Evolutionary conservation across 2,797 vertebrate genomes (phyloP), one percentile per base, ranked within the genome.

Genomic region (Microtus obscurus): DNA sequence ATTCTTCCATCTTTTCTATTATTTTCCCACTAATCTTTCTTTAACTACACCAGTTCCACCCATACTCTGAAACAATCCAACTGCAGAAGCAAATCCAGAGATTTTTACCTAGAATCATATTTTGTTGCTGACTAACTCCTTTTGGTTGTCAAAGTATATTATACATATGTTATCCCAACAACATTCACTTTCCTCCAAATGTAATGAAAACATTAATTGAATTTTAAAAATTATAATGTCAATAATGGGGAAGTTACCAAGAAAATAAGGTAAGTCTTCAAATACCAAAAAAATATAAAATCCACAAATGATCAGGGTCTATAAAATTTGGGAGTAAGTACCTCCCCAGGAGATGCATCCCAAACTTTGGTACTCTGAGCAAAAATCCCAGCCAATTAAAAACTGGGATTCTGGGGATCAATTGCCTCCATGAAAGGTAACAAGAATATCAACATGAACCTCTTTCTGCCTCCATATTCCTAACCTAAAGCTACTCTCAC

Each of bases 151-250:
- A 90, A 95, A 92, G 56, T 89, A 74, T 59, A 74, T 56, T 90
- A 69, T 40, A 69, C 48, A 90, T 43, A 10, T 34, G 53, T 74
- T 27, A 59, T 74, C 83, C 90, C 89, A 90, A 31, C 31, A 83
- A 71, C 8, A 67, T 76, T 82, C 40, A 96, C 69, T 77, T 34
- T 14, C 25, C 51, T 94, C 31, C 40, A 87, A 73, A 34, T 87
- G n/a, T 61, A 94, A 79, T 95, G 89, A 93, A 95, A 93, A 85
- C 90, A 14, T 40, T 87, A 87, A 40, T 89, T 91, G 89, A 71
- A 82, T 90, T 90, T 56, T 31, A n/a, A 40, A 86, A 80, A 89
- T 87, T 21, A 90, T 82, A 16, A 87, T 83, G 63, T 63, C 45
- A 92, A 87, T 90, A 67, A 85, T 40, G 27, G 6, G 13, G 73